These are phyloP conservation scores for Agrotis segetum DNA, from an alignment of 2,888 invertebrate genomes.

Conservation along the genomic window DNA sequence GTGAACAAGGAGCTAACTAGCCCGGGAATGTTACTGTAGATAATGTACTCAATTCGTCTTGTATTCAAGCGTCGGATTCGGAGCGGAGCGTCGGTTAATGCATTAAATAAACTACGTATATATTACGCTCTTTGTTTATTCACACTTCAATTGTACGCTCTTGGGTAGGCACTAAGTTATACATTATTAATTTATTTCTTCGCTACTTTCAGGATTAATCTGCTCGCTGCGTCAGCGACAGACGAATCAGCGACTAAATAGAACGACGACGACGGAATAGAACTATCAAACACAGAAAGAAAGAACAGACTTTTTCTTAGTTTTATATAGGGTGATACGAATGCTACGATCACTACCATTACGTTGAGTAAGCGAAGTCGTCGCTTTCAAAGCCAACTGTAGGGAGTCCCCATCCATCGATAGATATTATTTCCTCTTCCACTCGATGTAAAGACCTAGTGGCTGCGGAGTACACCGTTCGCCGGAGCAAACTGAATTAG, in stretches of 20 bases:
- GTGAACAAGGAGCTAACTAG: slow-evolving; percentile 81
- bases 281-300: slow-evolving; percentile 62
- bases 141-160: slow-evolving; percentile 68
- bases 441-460: slow-evolving; percentile 78
- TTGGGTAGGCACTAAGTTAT: slow-evolving; percentile 58
- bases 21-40: slow-evolving; percentile 77
- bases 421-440: slow-evolving; percentile 81
- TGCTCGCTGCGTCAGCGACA: slow-evolving; percentile 43
- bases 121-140: slow-evolving; percentile 70
- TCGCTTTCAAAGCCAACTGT: slow-evolving; percentile 73
- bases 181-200: slow-evolving; percentile 63
- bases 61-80: slow-evolving; percentile 74
- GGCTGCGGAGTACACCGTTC: slow-evolving; percentile 80
- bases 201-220: slow-evolving; percentile 45
- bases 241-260: slow-evolving; percentile 51
- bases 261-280: slow-evolving; percentile 50
- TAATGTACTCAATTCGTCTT: slow-evolving; percentile 83
- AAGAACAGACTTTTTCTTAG: slow-evolving; percentile 64
- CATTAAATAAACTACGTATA: slow-evolving; percentile 73
- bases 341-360: slow-evolving; percentile 65
- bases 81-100: slow-evolving; percentile 70
- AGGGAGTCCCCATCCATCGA: slow-evolving; percentile 75
- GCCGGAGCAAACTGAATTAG: slow-evolving; percentile 87
- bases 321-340: slow-evolving; percentile 59
- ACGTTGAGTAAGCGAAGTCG: slow-evolving; percentile 74